Conservation (phyloP, 2,113 vertebrate genomes). For the Hyperopisus bebe region DNA sequence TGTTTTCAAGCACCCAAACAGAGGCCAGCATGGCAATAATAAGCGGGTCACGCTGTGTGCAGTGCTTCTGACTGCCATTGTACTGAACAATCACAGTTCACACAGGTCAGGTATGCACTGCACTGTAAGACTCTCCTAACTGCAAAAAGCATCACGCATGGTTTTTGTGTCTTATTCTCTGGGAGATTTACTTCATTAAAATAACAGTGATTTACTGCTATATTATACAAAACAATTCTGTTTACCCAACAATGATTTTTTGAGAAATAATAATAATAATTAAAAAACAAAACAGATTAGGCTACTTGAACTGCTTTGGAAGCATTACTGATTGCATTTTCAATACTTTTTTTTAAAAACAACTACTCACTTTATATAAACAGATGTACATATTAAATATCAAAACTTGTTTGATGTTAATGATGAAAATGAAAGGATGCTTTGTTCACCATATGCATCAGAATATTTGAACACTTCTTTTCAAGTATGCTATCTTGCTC, state of each 20-base stretch:
- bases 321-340: background rate
- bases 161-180: background rate
- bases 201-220: background rate
- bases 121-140: background rate
- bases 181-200: background rate
- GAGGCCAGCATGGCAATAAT: constrained; percentile 12
- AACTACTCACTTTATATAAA: background rate
- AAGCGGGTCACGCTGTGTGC: constrained; percentile 45
- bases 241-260: background rate
- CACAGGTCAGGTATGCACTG: too few species aligned
- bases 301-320: background rate
- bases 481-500: background rate
- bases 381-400: background rate
- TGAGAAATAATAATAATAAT: background rate
- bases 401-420: too few species aligned
- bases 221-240: background rate
- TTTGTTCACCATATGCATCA: background rate
- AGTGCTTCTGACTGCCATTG: background rate
- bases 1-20: constrained; percentile 38
- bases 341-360: background rate
- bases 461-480: too few species aligned
- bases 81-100: background rate
- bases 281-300: background rate
- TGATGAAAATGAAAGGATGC: background rate
- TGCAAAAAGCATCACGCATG: background rate